These are phyloP conservation scores for Zeus faber DNA, from an alignment of 2,113 vertebrate species.

Conservation along the genomic window DNA sequence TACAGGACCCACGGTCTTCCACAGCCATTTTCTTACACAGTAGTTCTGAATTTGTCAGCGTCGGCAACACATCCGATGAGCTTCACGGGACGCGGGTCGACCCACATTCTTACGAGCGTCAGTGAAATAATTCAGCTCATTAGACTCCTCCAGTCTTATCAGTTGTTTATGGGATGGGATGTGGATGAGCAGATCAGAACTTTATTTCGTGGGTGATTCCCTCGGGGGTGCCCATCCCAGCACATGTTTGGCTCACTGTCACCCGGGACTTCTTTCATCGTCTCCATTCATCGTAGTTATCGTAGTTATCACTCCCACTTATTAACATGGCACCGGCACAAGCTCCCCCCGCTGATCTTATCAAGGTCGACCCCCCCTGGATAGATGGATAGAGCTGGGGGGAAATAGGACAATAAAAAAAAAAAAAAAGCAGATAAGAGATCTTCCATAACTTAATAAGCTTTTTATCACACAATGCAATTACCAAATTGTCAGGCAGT, in stretches of 20 bases:
- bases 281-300: slow-evolving; percentile 29
- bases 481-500: slow-evolving; percentile 73
- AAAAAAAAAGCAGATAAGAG: slow-evolving; percentile 71
- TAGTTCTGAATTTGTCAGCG: slow-evolving; percentile 39
- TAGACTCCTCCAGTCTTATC: slow-evolving; percentile 62
- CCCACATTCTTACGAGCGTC: slow-evolving; percentile 56
- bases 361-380: slow-evolving; percentile 73
- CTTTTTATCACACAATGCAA: slow-evolving; percentile 79
- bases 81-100: slow-evolving; percentile 56
- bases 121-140: slow-evolving; percentile 67
- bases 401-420: too few relatives aligned
- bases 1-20: slow-evolving; percentile 23
- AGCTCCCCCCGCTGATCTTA: slow-evolving; percentile 67
- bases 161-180: slow-evolving; percentile 66
- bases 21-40: slow-evolving; percentile 32
- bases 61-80: slow-evolving; percentile 37
- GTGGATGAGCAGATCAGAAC: slow-evolving; percentile 53
- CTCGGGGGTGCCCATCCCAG: slow-evolving; percentile 54
- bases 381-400: slow-evolving; percentile 56
- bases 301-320: slow-evolving; percentile 65
- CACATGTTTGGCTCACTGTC: slow-evolving; percentile 64
- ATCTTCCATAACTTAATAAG: slow-evolving; percentile 81
- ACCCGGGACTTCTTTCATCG: slow-evolving; percentile 65
- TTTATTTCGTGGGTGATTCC: slow-evolving; percentile 65
- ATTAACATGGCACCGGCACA: slow-evolving; percentile 51